Percentiles rank a stretch among this genome's conserved stretches.
Conservation (phyloP, 2,888 invertebrate species). For the Tetanocera ferruginea region DNA sequence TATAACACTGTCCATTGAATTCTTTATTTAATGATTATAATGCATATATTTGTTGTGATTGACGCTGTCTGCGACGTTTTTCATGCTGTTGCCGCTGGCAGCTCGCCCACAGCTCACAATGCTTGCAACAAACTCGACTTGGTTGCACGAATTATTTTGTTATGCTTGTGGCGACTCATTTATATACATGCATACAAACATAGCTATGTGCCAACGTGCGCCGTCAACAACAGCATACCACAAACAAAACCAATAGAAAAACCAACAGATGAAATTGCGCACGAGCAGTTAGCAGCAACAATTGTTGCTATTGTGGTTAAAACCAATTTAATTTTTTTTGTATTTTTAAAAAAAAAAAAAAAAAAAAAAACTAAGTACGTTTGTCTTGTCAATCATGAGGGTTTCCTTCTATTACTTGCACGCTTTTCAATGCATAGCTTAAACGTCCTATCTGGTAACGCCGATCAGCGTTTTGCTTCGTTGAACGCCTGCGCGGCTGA, state of each 20-base stretch:
- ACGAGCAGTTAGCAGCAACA: slow-evolving; percentile 32
- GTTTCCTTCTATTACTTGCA: not conserved
- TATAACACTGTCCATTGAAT: too few species aligned
- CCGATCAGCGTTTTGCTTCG: slow-evolving; percentile 30
- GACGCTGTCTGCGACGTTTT: not conserved
- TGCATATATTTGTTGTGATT: not conserved
- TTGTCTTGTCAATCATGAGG: slow-evolving; percentile 22
- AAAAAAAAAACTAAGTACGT: not conserved
- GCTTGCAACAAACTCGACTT: not conserved
- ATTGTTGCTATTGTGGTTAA: slow-evolving; percentile 25
- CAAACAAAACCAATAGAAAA: slow-evolving; percentile 31
- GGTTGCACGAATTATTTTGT: not conserved
- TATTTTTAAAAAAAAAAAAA: too few species aligned
- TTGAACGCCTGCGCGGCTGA: not conserved
- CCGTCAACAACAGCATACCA: slow-evolving; percentile 29
- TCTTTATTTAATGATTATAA: too few species aligned
- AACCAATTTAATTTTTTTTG: not conserved
- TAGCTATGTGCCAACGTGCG: not conserved
- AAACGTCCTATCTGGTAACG: slow-evolving; percentile 17
- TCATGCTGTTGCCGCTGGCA: not conserved
- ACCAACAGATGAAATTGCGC: slow-evolving; percentile 25
- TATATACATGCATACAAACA: too few species aligned
- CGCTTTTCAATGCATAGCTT: not conserved
- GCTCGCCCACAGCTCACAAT: too few species aligned
- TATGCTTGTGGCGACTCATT: not conserved